Base-by-base conservation (phyloP, 2,888 invertebrate species). In the Apodemia duryi region DNA sequence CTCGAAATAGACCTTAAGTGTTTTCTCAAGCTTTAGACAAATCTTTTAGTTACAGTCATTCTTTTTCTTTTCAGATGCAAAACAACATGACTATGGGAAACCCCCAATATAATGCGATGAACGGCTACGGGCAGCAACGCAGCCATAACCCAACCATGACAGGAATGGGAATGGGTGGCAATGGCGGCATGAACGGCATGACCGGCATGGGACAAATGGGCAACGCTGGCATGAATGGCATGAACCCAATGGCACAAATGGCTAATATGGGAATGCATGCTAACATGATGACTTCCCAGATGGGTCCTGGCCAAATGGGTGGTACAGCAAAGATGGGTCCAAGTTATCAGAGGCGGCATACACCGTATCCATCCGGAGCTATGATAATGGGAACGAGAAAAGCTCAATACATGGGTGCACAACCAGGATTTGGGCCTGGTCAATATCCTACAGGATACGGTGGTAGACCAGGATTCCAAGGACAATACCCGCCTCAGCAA, bases 321-420 rank as follows among this genome's bases (percentile, higher is more conserved):
- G 93, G 93, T 72, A 94, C 94, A 80, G 93, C 92, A 64, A 94
- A 94, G 81, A 95, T 96, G 94, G 94, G 91, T 69, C 88, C 92
- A 9, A 94, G 93, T 46, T 96, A 96, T 77, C 96, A 96, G 72
- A 93, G 97, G 78, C 93, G 97, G 78, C 94, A 97, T 88, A 94
- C 96, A 63, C 97, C 98, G 2, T 98, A 98, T 85, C 97, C 97
- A 32, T 95, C 94, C 68, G 96, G 97, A 13, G 95, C 95, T 67
- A 96, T 97, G 95, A 96, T 97, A 82, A 96, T 96, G 94, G 94
- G 95, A 66, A 96, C 96, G 79, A 96, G 97, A 76, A 93, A 96
- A 77, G 93, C 93, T 68, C 94, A 94, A 71, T 94, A 94, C 76
- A 94, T 94, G 82, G 93, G 91, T 73, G 91, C 88, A 70, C 90